These are phyloP conservation scores for Dreissena rostriformis DNA, from an alignment of 1,140 invertebrate genomes.

Conservation along the genomic window DNA sequence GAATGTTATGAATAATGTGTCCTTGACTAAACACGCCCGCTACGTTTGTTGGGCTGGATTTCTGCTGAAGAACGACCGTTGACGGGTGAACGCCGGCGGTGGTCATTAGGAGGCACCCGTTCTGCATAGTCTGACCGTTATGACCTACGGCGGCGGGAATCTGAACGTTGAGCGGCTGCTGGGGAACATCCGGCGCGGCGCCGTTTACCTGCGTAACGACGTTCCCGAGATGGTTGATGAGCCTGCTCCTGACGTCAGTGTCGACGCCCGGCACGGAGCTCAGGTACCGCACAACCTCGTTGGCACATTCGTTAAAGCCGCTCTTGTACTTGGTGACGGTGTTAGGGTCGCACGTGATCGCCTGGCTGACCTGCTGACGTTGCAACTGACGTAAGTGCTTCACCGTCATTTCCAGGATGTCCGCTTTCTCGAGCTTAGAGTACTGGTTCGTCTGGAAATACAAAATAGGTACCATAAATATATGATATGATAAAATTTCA, in stretches of 20 bases:
- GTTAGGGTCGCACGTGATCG: conserved; percentile 90
- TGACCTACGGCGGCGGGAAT: conserved; percentile 21
- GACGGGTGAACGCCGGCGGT: conserved; percentile 50
- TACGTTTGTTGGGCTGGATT: conserved; percentile 26
- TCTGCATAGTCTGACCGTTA: conserved; percentile 24
- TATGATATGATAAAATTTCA: too few relatives aligned
- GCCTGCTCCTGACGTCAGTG: conserved; percentile 82
- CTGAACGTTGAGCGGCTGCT: conserved; percentile 54
- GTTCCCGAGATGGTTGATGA: conserved; percentile 61
- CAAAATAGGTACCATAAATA: conserved; percentile 25
- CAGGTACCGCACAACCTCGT: conserved; percentile 92
- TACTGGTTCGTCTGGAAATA: conserved; percentile 88
- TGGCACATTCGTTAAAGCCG: conserved; percentile 93
- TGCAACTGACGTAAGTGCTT: conserved; percentile 87
- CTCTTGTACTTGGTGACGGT: conserved; percentile 92
- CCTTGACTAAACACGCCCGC: conserved; percentile 22
- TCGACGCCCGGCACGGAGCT: conserved; percentile 93
- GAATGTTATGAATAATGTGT: conserved; percentile 2
- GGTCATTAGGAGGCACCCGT: conserved; percentile 46
- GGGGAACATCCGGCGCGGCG: conserved; percentile 1
- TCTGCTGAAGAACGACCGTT: conserved; percentile 42
- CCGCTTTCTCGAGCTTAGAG: conserved; percentile 97
- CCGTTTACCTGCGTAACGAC: conserved; percentile 28
- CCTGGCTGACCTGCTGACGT: conserved; percentile 69
- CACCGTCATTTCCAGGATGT: conserved; percentile 98